Base-by-base conservation (phyloP, 2,113 vertebrate genomes). In the Sula dactylatra region DNA sequence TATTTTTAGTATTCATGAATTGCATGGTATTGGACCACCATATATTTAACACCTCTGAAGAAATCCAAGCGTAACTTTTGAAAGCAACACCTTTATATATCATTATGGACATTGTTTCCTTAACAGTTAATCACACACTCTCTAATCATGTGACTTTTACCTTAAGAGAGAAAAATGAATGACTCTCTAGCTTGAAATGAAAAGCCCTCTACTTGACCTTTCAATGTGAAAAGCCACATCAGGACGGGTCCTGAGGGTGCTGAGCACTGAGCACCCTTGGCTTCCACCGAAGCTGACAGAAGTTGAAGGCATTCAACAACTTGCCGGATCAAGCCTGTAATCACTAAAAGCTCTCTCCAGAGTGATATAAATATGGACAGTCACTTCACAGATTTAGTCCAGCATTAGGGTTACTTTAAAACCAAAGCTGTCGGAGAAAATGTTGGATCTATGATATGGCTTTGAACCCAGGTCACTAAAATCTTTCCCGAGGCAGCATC, bases 1-100 rank as follows among this genome's bases (percentile, higher is more conserved):
- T 98, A 98, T 96, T 98, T 97, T 98, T 97, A 97, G 98, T 97
- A 97, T 97, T 98, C 97, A 97, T 97, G 97, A 97, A 98, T 98
- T 97, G 71, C 94, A 54, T 58, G 90, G 92, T 88, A 85, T 93
- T 95, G 94, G 96, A 96, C 95, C 97, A 98, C 96, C 97, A 97
- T 98, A 98, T 98, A 98, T 98, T 98, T 98, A 98, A 97, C 94
- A 96, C 94, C 92, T 95, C 97, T 18, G 11, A 94, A 97, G 97
- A 98, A 97, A 98, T 97, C 97, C 96, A 97, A 96, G 94, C n/a
- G 24, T 98, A 97, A 97, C 97, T 98, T 98, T 91, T 79, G 96
- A 96, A 98, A 97, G 94, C 93, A 97, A 97, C 93, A 95, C 93
- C 94, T 97, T 98, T 98, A 97, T 96, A 98, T 98, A 98, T 98